A percentile compares a stretch with the other conserved stretches of the same genome.
Conservation (phyloP, 2,888 invertebrate genomes). For the Argyresthia goedartella region DNA sequence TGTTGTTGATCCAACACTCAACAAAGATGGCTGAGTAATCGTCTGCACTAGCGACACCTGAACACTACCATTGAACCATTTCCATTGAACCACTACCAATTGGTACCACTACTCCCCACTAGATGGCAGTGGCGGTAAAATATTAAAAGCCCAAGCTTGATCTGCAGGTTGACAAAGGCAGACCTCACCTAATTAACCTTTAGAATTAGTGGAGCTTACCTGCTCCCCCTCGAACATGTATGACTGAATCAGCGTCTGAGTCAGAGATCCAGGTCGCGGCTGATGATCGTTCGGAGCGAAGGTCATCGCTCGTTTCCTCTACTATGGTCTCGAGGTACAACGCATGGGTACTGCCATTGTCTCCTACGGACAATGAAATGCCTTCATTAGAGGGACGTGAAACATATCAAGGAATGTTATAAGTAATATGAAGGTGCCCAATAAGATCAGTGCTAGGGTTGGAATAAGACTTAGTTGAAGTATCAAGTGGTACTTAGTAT, state of each 20-base stretch:
- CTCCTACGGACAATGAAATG: constrained; percentile 35
- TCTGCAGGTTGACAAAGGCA: no score
- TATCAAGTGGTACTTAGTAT: no score
- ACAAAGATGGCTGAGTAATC: no score
- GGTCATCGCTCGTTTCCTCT: constrained; percentile 90
- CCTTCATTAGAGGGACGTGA: not conserved
- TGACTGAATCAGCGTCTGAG: constrained; percentile 87
- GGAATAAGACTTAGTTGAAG: no score
- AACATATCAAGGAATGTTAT: not conserved
- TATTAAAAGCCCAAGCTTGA: no score
- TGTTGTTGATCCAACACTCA: no score
- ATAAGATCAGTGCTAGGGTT: not conserved
- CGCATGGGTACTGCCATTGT: constrained; percentile 68
- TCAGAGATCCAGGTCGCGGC: constrained; percentile 76
- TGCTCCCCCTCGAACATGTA: constrained; percentile 72
- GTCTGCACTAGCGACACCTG: constrained; percentile 8
- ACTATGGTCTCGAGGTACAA: constrained; percentile 88
- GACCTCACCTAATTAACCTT: not conserved
- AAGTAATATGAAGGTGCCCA: not conserved
- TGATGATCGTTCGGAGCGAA: constrained; percentile 79
- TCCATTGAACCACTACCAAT: not conserved
- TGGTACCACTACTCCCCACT: constrained; percentile 21
- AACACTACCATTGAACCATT: not conserved
- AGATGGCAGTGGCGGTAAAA: constrained; percentile 32
- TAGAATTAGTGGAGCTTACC: constrained; percentile 22